These are phyloP conservation scores for Neomonachus schauinslandi DNA, from an alignment of 2,113 vertebrate genomes.

Conservation along the genomic window DNA sequence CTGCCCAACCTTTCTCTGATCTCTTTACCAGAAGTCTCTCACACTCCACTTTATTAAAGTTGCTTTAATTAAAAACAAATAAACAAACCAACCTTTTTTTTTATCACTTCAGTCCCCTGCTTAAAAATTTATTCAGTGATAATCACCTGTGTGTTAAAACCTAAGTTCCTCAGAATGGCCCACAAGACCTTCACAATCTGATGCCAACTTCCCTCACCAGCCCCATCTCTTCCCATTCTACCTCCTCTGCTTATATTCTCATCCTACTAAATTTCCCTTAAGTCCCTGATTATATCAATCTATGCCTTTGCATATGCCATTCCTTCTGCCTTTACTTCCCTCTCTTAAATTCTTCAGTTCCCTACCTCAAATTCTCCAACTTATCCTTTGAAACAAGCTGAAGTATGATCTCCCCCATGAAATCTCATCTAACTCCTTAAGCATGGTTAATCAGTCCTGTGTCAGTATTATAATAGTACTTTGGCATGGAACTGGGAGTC, in stretches of 20 bases:
- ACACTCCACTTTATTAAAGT: neutral
- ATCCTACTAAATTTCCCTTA: neutral
- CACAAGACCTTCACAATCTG: neutral
- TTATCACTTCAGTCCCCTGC: neutral
- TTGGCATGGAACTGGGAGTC: neutral
- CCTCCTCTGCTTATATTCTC: neutral
- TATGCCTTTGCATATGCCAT: neutral
- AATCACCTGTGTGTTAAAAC: neutral
- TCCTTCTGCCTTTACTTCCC: neutral
- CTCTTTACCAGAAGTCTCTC: neutral
- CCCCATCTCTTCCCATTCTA: neutral
- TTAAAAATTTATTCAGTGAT: neutral
- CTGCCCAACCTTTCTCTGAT: neutral
- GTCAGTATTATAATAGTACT: neutral
- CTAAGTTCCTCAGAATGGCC: neutral
- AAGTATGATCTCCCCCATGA: neutral
- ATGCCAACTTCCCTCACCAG: neutral
- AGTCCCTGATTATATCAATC: neutral
- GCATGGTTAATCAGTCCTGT: neutral
- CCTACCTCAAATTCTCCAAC: neutral
- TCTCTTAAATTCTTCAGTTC: neutral
- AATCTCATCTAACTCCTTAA: neutral
- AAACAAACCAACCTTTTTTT: neutral
- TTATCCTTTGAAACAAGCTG: neutral
- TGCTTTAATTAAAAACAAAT: neutral